These are phyloP conservation scores for Tetanocera ferruginea DNA, from an alignment of 2,888 invertebrate species.

Conservation along the genomic window DNA sequence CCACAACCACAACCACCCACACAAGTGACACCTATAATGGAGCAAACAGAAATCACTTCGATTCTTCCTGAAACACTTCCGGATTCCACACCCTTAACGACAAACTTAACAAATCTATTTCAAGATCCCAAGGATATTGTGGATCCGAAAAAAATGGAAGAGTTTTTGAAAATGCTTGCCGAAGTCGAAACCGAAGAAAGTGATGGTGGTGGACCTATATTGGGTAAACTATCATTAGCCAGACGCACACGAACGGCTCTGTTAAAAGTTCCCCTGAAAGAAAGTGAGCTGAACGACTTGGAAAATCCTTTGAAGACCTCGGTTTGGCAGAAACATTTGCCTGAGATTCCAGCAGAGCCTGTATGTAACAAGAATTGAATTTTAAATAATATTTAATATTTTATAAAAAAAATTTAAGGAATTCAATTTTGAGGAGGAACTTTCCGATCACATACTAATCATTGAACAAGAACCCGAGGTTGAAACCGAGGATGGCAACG, in stretches of 20 bases:
- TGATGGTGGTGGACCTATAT: constrained; percentile 73
- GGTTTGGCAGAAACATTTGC: constrained; percentile 57
- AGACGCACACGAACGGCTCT: constrained; percentile 77
- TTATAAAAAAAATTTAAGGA: constrained; percentile 44
- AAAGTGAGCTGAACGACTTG: constrained; percentile 48
- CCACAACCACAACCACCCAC: constrained; percentile 14
- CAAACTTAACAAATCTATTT: constrained; percentile 61
- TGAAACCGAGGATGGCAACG: constrained; percentile 63
- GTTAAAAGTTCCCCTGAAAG: constrained; percentile 60
- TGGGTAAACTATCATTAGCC: constrained; percentile 78
- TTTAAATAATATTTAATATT: neutral
- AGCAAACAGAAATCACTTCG: neutral
- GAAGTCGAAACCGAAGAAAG: constrained; percentile 69
- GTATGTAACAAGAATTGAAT: constrained; percentile 45
- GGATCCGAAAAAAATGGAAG: constrained; percentile 67
- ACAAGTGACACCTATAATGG: neutral
- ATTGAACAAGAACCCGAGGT: constrained; percentile 64
- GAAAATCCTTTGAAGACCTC: constrained; percentile 51
- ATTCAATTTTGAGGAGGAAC: constrained; percentile 61
- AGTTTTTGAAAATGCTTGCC: constrained; percentile 67
- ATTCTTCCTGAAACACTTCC: neutral
- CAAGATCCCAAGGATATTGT: constrained; percentile 69
- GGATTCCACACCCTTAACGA: constrained; percentile 50
- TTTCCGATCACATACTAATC: constrained; percentile 60
- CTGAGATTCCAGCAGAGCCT: constrained; percentile 51